These are phyloP conservation scores for Agrotis ipsilon DNA, from an alignment of 2,888 invertebrate genomes.

Conservation along the genomic window DNA sequence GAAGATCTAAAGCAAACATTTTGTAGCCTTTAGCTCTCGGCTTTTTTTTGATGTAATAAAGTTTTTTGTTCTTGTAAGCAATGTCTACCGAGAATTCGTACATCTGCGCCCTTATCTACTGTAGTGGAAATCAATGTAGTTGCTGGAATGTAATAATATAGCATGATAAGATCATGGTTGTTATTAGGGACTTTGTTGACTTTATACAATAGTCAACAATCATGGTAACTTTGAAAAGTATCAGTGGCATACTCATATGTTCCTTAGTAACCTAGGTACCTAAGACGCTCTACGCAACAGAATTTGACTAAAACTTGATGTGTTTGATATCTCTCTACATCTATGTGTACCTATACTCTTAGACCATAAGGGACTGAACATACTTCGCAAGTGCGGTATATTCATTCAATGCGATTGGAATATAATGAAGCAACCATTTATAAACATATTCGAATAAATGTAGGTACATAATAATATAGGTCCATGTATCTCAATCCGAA, in stretches of 20 bases:
- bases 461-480: background rate
- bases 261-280: too few relatives aligned
- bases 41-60: constrained; percentile 21
- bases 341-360: too few relatives aligned
- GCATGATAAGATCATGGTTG: background rate
- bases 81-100: constrained; percentile 10
- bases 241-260: background rate
- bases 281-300: background rate
- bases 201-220: background rate
- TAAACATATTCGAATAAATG: background rate
- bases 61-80: constrained; percentile 16
- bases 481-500: constrained; percentile 14
- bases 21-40: background rate
- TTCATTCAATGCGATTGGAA: constrained; percentile 11
- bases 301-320: background rate
- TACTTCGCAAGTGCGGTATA: background rate
- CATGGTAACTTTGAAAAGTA: background rate
- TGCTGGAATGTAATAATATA: background rate
- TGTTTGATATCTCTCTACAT: background rate
- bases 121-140: constrained; percentile 6
- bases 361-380: background rate
- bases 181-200: background rate
- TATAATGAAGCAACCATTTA: background rate
- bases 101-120: background rate
- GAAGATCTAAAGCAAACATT: constrained; percentile 19